Base-by-base conservation (phyloP, 1,140 invertebrate species). In the Calycopis cecrops region DNA sequence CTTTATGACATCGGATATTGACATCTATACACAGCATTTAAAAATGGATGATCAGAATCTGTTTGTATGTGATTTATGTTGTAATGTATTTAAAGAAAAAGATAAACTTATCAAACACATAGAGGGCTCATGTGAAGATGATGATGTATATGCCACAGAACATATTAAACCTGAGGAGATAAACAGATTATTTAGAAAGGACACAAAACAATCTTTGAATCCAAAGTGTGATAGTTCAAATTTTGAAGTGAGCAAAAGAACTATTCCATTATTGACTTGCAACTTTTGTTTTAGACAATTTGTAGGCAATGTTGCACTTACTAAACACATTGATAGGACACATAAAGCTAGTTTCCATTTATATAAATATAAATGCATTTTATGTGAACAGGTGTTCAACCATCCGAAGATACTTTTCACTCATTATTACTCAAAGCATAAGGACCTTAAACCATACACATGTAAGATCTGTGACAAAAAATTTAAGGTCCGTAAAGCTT, bases 381-480 rank as follows among this genome's bases (percentile, higher is more conserved):
- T 73, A n/a, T 86, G 83, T 33, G 57, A 79, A 4, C 55, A 54
- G 4, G 17, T 67, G 4, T 86, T 76, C 18, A 76, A 72, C 9
- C 83, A 85, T 68, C 83, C 83, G 0, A 73, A 76, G 35, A 65
- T 68, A 1, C 37, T 86, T 2, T 86, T 86, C 40, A 72, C 59
- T 0, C 83, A 86, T 53, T 86, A 70, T 51, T 76, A 62, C 10
- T 65, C 64, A 1, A 73, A 61, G 4, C 83, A 86, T 14, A 81
- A 67, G 52, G 67, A 76, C 1, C 55, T 86, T 7, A 34, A 75
- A 6, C 80, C 80, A 0, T 86, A 79, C 42, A 78, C 62, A 6
- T 86, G 80, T 54, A 79, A 71, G 35, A 79, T 83, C 33, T 86
- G 83, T 11, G 44, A 81, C 47, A 73, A 56, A 56, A 71, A 54